Evolutionary conservation across 2,113 vertebrate species (phyloP).

Genomic region (Mobula birostris): DNA sequence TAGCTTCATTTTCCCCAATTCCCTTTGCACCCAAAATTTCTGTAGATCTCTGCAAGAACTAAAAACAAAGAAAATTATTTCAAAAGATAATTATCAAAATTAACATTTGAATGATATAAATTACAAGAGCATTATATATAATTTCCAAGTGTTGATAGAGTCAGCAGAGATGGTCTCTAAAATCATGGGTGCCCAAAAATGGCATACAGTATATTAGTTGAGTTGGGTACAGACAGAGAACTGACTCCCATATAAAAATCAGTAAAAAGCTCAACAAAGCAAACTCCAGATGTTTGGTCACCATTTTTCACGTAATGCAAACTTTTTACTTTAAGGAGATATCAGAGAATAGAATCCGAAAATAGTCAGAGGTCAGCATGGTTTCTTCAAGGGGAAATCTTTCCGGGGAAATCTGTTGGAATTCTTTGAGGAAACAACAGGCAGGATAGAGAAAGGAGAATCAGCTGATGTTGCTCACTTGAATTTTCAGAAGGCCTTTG

Average conservation of each 20-base stretch:
- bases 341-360: too few species aligned
- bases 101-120: not conserved
- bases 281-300: not conserved
- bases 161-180: not conserved
- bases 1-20: too few species aligned
- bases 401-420: too few species aligned
- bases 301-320: not conserved
- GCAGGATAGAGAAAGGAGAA: too few species aligned
- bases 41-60: too few species aligned
- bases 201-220: not conserved
- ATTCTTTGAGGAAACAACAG: too few species aligned
- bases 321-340: not conserved
- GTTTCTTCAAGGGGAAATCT: too few species aligned
- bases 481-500: too few species aligned
- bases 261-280: not conserved
- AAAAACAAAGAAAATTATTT: too few species aligned
- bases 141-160: not conserved
- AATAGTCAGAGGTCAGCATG: too few species aligned
- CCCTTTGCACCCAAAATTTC: too few species aligned
- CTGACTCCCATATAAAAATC: not conserved
- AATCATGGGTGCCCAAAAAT: not conserved
- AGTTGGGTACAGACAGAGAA: not conserved
- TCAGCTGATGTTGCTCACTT: too few species aligned
- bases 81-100: not conserved
- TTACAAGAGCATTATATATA: not conserved